phyloP scores from a whole-genome alignment of 1,140 invertebrate species.

The Thaumatotibia leucotreta region DNA sequence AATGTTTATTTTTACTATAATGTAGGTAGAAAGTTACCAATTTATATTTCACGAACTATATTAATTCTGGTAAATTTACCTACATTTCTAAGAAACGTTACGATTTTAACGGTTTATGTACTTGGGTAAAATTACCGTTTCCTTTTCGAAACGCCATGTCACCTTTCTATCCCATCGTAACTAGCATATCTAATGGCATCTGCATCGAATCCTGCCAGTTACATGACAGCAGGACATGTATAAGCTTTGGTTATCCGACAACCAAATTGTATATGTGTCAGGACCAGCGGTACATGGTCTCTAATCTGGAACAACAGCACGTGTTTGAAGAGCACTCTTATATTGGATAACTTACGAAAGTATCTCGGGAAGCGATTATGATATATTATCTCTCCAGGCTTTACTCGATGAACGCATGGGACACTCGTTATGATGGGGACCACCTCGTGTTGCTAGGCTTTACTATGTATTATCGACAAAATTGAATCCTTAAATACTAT shows the following conservation, averaged over 20 bases:
- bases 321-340: not conserved
- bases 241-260: not conserved
- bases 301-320: not conserved
- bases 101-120: no score
- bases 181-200: not conserved
- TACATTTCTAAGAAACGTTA: no score
- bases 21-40: no score
- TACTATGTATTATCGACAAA: not conserved
- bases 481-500: no score
- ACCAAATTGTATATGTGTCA: no score
- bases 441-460: not conserved
- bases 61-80: no score
- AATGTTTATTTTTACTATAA: no score
- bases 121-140: not conserved
- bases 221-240: not conserved
- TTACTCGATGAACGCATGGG: not conserved
- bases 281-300: not conserved
- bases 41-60: no score
- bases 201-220: not conserved
- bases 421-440: not conserved
- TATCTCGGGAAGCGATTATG: no score
- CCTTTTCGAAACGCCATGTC: not conserved
- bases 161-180: not conserved
- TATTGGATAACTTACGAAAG: no score
- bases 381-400: not conserved